phyloP scores from a whole-genome alignment of 2,113 vertebrate species.

The Benitochromis conjunctus region DNA sequence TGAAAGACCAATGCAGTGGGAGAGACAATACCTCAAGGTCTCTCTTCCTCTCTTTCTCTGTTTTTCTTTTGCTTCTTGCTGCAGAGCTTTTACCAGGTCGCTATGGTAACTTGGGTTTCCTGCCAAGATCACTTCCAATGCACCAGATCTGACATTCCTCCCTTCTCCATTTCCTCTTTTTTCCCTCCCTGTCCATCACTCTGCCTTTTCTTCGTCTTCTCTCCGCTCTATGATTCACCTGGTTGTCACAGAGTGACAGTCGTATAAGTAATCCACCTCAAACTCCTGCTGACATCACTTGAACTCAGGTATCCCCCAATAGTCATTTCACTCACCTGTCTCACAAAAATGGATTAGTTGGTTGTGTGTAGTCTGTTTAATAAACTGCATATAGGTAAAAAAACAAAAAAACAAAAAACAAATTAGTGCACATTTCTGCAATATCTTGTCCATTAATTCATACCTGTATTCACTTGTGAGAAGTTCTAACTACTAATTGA shows the following conservation, averaged over 20 bases:
- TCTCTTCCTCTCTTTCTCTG: neutral
- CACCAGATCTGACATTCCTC: slow-evolving; percentile 53
- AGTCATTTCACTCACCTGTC: neutral
- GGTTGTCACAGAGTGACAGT: neutral
- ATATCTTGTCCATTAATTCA: neutral
- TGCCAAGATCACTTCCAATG: slow-evolving; percentile 62
- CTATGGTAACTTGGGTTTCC: slow-evolving; percentile 67
- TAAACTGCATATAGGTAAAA: neutral
- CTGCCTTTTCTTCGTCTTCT: neutral
- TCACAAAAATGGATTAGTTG: neutral
- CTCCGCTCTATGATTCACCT: neutral
- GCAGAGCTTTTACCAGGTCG: slow-evolving; percentile 58
- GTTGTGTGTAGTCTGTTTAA: neutral
- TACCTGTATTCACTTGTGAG: neutral
- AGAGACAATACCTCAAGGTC: slow-evolving; percentile 51
- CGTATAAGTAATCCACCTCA: neutral
- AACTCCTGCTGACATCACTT: neutral
- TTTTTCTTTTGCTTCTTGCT: slow-evolving; percentile 21
- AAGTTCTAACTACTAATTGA: neutral
- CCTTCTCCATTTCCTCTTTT: slow-evolving; percentile 38
- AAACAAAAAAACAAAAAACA: too few relatives aligned
- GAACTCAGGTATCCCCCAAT: neutral
- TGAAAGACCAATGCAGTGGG: neutral
- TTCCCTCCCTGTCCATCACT: slow-evolving; percentile 3
- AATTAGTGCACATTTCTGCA: neutral